Evolutionary conservation across 2,113 vertebrate genomes (phyloP), one percentile per base, ranked within the genome.

Genomic region (Lepisosteus osseus): DNA sequence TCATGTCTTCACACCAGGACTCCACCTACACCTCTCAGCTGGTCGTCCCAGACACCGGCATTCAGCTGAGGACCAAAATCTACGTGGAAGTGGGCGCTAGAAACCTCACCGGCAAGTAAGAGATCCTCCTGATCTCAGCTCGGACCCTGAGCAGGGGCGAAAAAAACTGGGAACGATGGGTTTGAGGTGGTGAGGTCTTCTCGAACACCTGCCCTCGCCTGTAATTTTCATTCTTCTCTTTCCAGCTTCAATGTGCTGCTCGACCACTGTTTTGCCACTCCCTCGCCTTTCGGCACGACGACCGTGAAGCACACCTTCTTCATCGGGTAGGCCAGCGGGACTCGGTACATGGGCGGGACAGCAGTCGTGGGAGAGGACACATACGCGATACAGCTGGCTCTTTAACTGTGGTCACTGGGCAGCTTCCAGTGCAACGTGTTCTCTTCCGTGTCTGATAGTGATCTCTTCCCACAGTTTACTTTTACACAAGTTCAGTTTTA

Each of bases 51-150:
- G 12, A 81, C 3, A 72, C 63, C 7, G 91, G 91, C 1, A 81
- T 93, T 64, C 74, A 77, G 7, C 82, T 92, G 14, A 76, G 85
- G 45, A 82, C 76, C 7, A 82, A 55, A 54, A 43, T 94, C 72
- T 91, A 84, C 45, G 90, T 92, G 69, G 84, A 90, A 71, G 88
- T 93, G 44, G 84, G 87, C 57, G 86, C 88, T 17, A 74, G 72
- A 6, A 92, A 92, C 75, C 86, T 94, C 47, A 92, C 89, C 55
- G 89, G 86, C 76, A 93, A 89, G 93, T 93, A 86, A 85, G 88
- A 67, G 43, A 15, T 68, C 43, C 0, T 13, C 13, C 65, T 57
- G 13, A 29, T 29, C 47, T 7, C 11, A 65, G 62, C 62, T 29
- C 62, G 9, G 3, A 15, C 29, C 17, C 7, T 4, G 7, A 1